Conservation (phyloP, 2,797 vertebrate genomes). For the Ptychadena robeensis region DNA sequence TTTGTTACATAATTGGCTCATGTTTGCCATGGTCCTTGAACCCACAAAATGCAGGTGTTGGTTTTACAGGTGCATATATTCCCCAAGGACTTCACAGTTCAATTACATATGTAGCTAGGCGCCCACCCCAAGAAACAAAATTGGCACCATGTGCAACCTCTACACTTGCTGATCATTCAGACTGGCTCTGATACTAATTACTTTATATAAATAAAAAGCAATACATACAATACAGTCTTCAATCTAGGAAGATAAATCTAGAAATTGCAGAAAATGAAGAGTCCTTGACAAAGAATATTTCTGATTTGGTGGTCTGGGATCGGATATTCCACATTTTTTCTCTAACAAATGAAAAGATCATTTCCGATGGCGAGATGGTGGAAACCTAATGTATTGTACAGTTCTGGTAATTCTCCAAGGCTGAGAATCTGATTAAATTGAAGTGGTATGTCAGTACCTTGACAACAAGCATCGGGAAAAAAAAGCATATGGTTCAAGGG, state of each 20-base stretch:
- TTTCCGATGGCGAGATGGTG: neutral
- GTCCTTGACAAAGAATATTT: neutral
- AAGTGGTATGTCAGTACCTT: conserved; percentile 45
- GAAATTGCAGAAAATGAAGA: neutral
- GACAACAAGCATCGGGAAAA: conserved; percentile 46
- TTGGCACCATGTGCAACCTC: too few relatives aligned
- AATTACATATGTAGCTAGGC: too few relatives aligned
- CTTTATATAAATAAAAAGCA: too few relatives aligned
- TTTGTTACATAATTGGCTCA: too few relatives aligned
- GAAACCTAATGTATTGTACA: conserved; percentile 18
- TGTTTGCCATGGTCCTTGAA: too few relatives aligned
- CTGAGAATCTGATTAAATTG: conserved; percentile 44
- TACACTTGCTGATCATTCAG: too few relatives aligned
- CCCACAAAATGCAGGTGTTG: too few relatives aligned
- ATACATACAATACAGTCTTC: neutral
- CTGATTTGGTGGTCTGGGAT: neutral
- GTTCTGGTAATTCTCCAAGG: conserved; percentile 40
- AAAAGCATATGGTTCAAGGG: conserved; percentile 22
- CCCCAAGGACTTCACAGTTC: too few relatives aligned
- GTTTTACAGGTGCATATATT: too few relatives aligned
- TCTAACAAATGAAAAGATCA: conserved; percentile 18
- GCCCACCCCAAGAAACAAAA: too few relatives aligned
- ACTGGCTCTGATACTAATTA: too few relatives aligned
- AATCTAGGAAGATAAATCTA: neutral
- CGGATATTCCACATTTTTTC: neutral